Conservation (phyloP, 2,888 invertebrate genomes). For the Falcaria lacertinaria region DNA sequence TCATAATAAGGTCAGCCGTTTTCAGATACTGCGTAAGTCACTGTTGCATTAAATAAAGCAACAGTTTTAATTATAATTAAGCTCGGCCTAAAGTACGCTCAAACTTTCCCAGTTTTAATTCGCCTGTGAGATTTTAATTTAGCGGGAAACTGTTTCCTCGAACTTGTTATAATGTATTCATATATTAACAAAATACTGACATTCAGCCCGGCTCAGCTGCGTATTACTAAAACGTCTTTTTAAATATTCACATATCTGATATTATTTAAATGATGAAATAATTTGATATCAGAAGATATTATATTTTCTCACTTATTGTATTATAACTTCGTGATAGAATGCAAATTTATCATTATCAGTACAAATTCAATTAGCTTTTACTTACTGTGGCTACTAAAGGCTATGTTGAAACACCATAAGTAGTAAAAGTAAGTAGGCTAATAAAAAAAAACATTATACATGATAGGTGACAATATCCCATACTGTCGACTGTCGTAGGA, state of each 20-base stretch:
- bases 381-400: too few species aligned
- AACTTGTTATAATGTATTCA: constrained; percentile 65
- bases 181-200: constrained; percentile 57
- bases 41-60: constrained; percentile 58
- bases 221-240: constrained; percentile 6
- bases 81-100: constrained; percentile 61
- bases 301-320: too few species aligned
- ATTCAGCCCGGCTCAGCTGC: constrained; percentile 22
- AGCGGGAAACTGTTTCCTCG: constrained; percentile 58
- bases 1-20: too few species aligned
- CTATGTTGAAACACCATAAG: too few species aligned
- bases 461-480: not conserved
- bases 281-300: too few species aligned
- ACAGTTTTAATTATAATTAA: constrained; percentile 66
- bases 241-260: not conserved
- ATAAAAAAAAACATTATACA: too few species aligned
- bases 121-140: constrained; percentile 66
- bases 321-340: too few species aligned
- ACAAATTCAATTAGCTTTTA: too few species aligned
- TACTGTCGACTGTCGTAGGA: too few species aligned
- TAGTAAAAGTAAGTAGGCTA: too few species aligned
- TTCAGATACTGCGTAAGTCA: constrained; percentile 31
- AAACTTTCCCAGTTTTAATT: constrained; percentile 65
- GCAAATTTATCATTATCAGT: too few species aligned
- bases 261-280: too few species aligned